Evolutionary conservation across 1,140 invertebrate genomes (phyloP).

Genomic region (Chelonus insularis): DNA sequence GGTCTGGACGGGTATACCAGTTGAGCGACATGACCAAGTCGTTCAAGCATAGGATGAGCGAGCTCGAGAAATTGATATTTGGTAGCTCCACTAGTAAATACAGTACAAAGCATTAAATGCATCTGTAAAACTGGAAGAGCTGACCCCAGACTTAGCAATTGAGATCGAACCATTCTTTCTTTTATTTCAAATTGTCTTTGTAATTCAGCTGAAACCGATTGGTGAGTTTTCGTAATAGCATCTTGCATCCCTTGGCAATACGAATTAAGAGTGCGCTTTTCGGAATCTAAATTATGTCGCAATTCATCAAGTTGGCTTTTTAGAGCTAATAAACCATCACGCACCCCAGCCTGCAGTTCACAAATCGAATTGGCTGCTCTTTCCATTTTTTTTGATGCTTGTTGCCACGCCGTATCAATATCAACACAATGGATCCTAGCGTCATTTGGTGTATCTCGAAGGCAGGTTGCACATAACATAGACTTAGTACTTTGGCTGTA

Average conservation of each 20-base stretch:
- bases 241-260: conserved; percentile 72
- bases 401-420: conserved; percentile 72
- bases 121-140: conserved; percentile 69
- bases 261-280: conserved; percentile 68
- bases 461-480: conserved; percentile 74
- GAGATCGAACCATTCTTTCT: conserved; percentile 66
- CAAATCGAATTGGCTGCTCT: conserved; percentile 61
- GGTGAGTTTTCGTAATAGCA: conserved; percentile 68
- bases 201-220: conserved; percentile 66
- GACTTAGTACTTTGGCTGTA: conserved; percentile 69
- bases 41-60: conserved; percentile 69
- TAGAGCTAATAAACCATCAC: conserved; percentile 67
- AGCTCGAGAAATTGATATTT: conserved; percentile 75
- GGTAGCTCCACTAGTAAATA: conserved; percentile 69
- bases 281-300: conserved; percentile 67
- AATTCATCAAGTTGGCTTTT: conserved; percentile 70
- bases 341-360: conserved; percentile 67
- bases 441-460: conserved; percentile 68
- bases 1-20: conserved; percentile 69
- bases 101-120: conserved; percentile 69
- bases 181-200: conserved; percentile 71
- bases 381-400: conserved; percentile 70
- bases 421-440: conserved; percentile 70
- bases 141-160: conserved; percentile 63
- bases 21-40: conserved; percentile 67